Base-by-base conservation (phyloP, 2,797 vertebrate genomes). In the Pogonophryne albipinna region DNA sequence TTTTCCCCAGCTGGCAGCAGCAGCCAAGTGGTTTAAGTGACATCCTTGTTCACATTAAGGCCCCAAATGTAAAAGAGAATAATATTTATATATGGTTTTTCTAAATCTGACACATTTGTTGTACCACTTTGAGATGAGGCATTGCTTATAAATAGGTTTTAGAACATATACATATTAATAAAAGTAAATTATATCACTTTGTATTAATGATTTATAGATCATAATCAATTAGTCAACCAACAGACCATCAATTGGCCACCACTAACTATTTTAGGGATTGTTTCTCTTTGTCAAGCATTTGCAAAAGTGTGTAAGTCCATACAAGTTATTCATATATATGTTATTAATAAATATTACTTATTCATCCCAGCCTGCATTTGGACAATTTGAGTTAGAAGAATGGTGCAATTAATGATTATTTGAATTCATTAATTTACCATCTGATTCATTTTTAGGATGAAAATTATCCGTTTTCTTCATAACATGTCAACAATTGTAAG, bases 1-100 rank as follows among this genome's bases (percentile, higher is more conserved):
- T 53, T 51, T 59, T 14, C 1, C 34, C 66, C 81, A 78, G 63
- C 66, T 76, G 75, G 65, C 55, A 19, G 4, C 16, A 44, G 44
- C 34, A 38, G 7, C 34, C 38, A 47, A 79, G 50, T 57, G 62
- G 14, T 61, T 47, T 27, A 31, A 38, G 10, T 11, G 38, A 41
- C 31, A 17, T 62, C 17, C 11, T 49, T 19, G 17, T 49, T 69
- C 55, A 73, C 20, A 45, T 64, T 15, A 6, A 64, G 13, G 55
- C 45, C 20, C 2, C 4, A 78, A 16, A 63, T 1, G 38, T 15
- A n/a, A 1, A 23, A 31, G 20, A 58, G 0, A 3, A 41, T n/a
- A 13, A 41, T 3, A 0, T 44, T 1, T n/a, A n/a, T n/a, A n/a
- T n/a, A n/a, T n/a, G n/a, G n/a, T n/a, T n/a, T n/a, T n/a, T 27